phyloP scores from a whole-genome alignment of 2,797 vertebrate genomes.

The Cheirogaleus major region DNA sequence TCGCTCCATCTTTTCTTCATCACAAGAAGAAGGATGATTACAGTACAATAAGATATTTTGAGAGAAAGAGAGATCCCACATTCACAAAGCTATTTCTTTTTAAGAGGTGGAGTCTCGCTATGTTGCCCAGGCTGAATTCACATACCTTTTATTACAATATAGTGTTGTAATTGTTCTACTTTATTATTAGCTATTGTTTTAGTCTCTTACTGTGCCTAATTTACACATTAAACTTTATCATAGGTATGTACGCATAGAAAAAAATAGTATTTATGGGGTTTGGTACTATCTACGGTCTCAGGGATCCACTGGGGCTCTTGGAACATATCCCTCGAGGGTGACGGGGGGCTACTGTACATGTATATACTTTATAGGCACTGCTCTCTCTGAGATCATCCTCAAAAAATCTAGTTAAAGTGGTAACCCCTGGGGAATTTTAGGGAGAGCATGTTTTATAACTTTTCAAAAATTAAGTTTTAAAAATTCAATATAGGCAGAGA shows the following conservation, averaged over 20 bases:
- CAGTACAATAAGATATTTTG: neutral
- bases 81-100: neutral
- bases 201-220: neutral
- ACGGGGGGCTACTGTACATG: neutral
- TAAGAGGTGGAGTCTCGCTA: neutral
- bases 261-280: neutral
- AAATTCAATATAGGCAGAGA: neutral
- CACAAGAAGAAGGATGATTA: neutral
- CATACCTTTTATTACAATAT: neutral
- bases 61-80: neutral
- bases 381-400: neutral
- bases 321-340: neutral
- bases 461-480: slow-evolving; percentile 10
- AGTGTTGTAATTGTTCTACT: neutral
- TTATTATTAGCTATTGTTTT: neutral
- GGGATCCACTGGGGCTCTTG: neutral
- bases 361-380: neutral
- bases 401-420: neutral
- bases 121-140: neutral
- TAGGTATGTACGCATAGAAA: neutral
- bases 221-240: neutral
- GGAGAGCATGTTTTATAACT: neutral
- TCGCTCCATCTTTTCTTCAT: neutral
- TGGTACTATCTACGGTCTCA: neutral
- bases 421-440: neutral